Base-by-base conservation (phyloP, 2,888 invertebrate species). In the Omphaloscelis lunosa region DNA sequence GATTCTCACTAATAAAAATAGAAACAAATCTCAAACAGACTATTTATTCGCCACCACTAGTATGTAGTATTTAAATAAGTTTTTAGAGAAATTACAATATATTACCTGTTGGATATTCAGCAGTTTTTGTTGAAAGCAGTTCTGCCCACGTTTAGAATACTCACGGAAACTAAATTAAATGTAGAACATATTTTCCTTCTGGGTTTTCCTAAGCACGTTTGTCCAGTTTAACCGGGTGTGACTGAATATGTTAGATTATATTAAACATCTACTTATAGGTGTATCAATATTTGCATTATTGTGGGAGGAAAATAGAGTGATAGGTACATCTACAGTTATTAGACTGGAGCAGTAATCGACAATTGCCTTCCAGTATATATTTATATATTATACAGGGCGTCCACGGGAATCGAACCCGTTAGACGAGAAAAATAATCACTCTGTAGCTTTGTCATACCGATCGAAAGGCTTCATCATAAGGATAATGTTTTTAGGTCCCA, bases 1-100 rank as follows among this genome's bases (percentile, higher is more conserved):
- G 15, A 34, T 20, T 45, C 45, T 62, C 23, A 48, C 9, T 39
- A 34, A 48, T 41, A 48, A 75, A 68, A 75, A 68, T 23, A 67
- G 8, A 1, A 20, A 9, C 9, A 7, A 15, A 9, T 56, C n/a
- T 20, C 29, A 61, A 76, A 29, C 27, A 41, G 12, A 11, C 56
- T 0, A 74, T 62, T 51, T 56, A 53, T 71, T 65, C 17, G 1
- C 41, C n/a, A 66, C 61, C 17, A 20, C 51, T 53, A 86, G 73
- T 72, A 74, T 67, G 75, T 75, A 61, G 27, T 17, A 85, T 77
- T 77, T 72, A 77, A 87, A 87, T 85, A 56, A 77, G 67, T 45
- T 70, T 87, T 72, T 84, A 84, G 62, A 74, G 56, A 84, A 84
- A 76, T 84, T 86, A 79, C 71, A 84, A 74, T 84, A 86, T 84